These are phyloP conservation scores for Serripes groenlandicus DNA, from an alignment of 2,888 invertebrate genomes.

Conservation along the genomic window DNA sequence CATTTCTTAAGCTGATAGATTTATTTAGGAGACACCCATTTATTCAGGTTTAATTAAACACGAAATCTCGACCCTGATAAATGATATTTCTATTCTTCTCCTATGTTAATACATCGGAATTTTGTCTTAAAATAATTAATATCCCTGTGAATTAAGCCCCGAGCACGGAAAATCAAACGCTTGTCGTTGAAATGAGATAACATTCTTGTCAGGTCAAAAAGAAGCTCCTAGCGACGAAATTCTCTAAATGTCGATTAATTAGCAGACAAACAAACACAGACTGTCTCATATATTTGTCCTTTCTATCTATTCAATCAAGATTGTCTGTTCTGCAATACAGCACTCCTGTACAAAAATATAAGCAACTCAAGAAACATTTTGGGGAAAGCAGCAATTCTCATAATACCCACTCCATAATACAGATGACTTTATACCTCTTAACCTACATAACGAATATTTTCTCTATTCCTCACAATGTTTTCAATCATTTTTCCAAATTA, in stretches of 20 bases:
- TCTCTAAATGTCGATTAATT: slow-evolving; percentile 52
- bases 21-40: slow-evolving; percentile 50
- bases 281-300: too few species aligned
- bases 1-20: slow-evolving; percentile 34
- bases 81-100: slow-evolving; percentile 55
- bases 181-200: slow-evolving; percentile 45
- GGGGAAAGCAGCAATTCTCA: too few species aligned
- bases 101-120: slow-evolving; percentile 54
- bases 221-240: slow-evolving; percentile 50
- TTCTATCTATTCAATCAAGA: too few species aligned
- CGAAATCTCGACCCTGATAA: slow-evolving; percentile 48
- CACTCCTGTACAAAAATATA: too few species aligned
- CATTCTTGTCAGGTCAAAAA: slow-evolving; percentile 49
- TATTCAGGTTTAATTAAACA: slow-evolving; percentile 69
- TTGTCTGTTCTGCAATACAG: too few species aligned
- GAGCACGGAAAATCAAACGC: slow-evolving; percentile 45
- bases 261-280: slow-evolving; percentile 49
- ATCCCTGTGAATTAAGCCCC: slow-evolving; percentile 57
- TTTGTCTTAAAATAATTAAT: slow-evolving; percentile 63
- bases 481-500: background rate
- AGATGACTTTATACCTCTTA: too few species aligned
- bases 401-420: too few species aligned
- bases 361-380: too few species aligned
- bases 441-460: too few species aligned
- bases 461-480: background rate